A percentile compares a stretch with the other conserved stretches of the same genome.
phyloP scores from a whole-genome alignment of 2,888 invertebrate species.

The Hemicrepidius hirtus region DNA sequence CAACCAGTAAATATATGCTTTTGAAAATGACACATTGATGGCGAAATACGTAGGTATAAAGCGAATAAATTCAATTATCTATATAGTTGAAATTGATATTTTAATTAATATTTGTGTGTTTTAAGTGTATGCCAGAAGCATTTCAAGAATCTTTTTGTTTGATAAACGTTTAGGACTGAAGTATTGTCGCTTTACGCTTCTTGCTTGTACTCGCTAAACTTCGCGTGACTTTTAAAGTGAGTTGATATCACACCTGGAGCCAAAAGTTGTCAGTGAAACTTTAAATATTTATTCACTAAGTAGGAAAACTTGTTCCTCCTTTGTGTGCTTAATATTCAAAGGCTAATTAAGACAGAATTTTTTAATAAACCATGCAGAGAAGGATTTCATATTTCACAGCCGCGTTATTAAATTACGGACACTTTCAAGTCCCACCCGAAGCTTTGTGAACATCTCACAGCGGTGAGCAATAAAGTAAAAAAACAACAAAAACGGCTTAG shows the following conservation, averaged over 20 bases:
- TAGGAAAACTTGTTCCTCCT: conserved; percentile 15
- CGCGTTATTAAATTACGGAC: conserved; percentile 1
- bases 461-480: conserved; percentile 13
- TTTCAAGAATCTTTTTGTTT: neutral
- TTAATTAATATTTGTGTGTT: too few species aligned
- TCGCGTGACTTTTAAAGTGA: conserved; percentile 10
- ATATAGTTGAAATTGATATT: too few species aligned
- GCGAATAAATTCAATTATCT: too few species aligned
- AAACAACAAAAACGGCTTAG: conserved; percentile 24
- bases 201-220: neutral
- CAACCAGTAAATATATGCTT: too few species aligned
- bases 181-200: neutral
- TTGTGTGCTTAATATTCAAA: conserved; percentile 11
- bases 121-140: too few species aligned
- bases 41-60: too few species aligned
- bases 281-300: conserved; percentile 27
- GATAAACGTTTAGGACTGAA: neutral
- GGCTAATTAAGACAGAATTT: conserved; percentile 14
- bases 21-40: too few species aligned
- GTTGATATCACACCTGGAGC: conserved; percentile 21
- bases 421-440: neutral
- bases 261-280: conserved; percentile 10
- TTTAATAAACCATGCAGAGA: neutral
- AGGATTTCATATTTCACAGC: neutral
- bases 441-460: neutral